Evolutionary conservation across 1,140 invertebrate species (phyloP), one percentile per base, ranked within the genome.

Genomic region (Euwallacea similis): DNA sequence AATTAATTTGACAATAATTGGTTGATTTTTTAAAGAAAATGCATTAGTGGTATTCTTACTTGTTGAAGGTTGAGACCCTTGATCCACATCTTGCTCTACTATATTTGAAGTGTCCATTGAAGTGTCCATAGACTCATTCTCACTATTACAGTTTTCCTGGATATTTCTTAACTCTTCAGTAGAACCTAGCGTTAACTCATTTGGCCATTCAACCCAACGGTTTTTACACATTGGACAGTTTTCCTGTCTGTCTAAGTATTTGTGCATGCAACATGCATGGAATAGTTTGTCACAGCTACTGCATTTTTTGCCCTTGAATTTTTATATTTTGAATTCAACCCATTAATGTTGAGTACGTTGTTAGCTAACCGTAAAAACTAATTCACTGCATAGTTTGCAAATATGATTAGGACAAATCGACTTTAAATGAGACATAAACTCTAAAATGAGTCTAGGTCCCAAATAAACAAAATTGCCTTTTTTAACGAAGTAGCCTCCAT

Each of bases 391-490:
- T 6, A 79, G 59, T 54, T 65, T 70, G 61, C 77, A 79, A 42
- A 69, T 69, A 44, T 71, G 74, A 58, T 79, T 68, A 11, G 76
- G 74, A 21, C 41, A 64, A 54, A 74, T 56, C 9, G 58, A 61
- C 59, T 74, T 76, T 55, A 79, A 75, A 71, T 73, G 78, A 13
- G 74, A 65, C 10, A 68, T 74, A 68, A 76, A 79, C 61, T 79
- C 77, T 15, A 75, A 46, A 53, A 79, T 77, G 46, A 73, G 69
- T 69, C 75, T 73, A 4, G 71, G 50, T 7, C 77, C 77, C 10
- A 78, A 69, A 69, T 76, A 74, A 11, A 78, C 47, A 47, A 69
- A 63, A 42, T 65, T 60, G 11, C 61, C 69, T 50, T 73, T 58
- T 53, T 71, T 73, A 0, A 79, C 62, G 54, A 76, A 79, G 59